Conservation (phyloP, 1,140 invertebrate genomes). For the Ruditapes philippinarum region DNA sequence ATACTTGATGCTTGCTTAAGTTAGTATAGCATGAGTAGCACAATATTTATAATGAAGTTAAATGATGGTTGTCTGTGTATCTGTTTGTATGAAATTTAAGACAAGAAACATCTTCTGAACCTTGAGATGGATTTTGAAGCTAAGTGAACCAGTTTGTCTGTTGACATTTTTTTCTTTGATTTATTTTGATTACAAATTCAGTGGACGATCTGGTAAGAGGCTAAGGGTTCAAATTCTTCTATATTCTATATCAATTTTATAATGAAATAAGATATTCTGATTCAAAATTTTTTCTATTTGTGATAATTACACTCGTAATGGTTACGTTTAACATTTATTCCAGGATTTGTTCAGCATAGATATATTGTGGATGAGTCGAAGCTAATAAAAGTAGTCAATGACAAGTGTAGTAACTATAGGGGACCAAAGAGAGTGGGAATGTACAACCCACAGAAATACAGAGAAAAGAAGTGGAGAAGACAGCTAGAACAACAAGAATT, state of each 20-base stretch:
- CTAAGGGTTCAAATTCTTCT: too few relatives aligned
- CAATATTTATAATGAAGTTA: too few relatives aligned
- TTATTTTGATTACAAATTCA: too few relatives aligned
- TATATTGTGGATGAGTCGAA: not conserved
- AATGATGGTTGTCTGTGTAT: too few relatives aligned
- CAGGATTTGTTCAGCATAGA: not conserved
- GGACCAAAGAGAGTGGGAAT: not conserved
- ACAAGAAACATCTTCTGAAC: too few relatives aligned
- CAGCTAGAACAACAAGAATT: not conserved
- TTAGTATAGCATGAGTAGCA: not conserved
- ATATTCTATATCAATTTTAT: too few relatives aligned
- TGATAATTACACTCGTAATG: not conserved
- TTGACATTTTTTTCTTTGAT: too few relatives aligned
- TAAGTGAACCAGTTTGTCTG: too few relatives aligned
- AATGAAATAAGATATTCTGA: too few relatives aligned
- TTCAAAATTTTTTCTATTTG: not conserved
- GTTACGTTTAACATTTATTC: not conserved
- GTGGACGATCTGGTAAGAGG: too few relatives aligned
- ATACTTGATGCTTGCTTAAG: not conserved
- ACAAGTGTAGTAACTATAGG: slow-evolving; percentile 7
- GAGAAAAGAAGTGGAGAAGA: not conserved
- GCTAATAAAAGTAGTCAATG: slow-evolving; percentile 1
- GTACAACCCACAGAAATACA: not conserved
- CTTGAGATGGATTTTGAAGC: too few relatives aligned
- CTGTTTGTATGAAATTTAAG: too few relatives aligned